Evolutionary conservation across 2,113 vertebrate species (phyloP).

Genomic region (Lasiurus cinereus): DNA sequence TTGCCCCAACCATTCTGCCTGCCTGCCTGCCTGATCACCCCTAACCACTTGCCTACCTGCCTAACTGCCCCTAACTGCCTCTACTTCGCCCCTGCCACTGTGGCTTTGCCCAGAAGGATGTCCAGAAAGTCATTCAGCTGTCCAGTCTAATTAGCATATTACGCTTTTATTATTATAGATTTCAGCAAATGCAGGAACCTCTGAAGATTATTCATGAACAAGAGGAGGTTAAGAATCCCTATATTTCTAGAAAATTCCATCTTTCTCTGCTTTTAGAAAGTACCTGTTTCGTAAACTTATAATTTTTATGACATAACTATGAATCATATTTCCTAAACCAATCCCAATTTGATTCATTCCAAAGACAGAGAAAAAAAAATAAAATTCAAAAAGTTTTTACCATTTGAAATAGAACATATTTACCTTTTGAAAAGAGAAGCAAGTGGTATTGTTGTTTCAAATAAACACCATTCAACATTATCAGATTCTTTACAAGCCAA

Average conservation of each 20-base stretch:
- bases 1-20: no score
- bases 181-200: conserved; percentile 27
- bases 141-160: no score
- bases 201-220: neutral
- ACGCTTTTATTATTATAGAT: neutral
- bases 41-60: no score
- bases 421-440: conserved; percentile 25
- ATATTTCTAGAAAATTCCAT: conserved; percentile 37
- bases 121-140: no score
- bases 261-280: conserved; percentile 52
- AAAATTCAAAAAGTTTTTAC: conserved; percentile 44
- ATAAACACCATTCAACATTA: conserved; percentile 23
- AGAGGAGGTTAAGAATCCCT: neutral
- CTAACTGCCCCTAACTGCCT: no score
- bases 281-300: neutral
- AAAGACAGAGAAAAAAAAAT: neutral
- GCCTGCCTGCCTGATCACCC: no score
- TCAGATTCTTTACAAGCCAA: conserved; percentile 57
- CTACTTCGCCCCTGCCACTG: no score
- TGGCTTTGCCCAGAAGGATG: no score
- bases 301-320: conserved; percentile 53
- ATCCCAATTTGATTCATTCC: neutral
- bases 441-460: neutral
- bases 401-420: conserved; percentile 51
- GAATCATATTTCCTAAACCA: conserved; percentile 55